These are phyloP conservation scores for Nymphalis io DNA, from an alignment of 1,140 invertebrate genomes.

Conservation along the genomic window DNA sequence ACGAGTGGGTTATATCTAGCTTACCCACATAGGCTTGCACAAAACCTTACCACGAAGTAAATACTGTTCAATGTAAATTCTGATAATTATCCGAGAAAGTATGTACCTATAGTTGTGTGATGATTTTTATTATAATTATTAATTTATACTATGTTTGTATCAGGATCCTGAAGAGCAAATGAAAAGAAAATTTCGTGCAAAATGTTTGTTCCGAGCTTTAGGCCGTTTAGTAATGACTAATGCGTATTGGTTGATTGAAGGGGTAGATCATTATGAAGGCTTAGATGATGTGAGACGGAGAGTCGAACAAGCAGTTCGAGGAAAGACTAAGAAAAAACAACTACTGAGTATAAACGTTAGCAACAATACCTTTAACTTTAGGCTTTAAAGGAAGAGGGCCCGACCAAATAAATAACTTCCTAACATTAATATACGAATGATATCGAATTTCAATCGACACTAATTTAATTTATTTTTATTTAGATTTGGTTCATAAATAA, in stretches of 20 bases:
- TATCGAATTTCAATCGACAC: neutral
- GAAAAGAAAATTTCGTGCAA: constrained; percentile 73
- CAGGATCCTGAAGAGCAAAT: constrained; percentile 69
- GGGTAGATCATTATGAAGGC: constrained; percentile 73
- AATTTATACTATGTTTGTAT: constrained; percentile 12
- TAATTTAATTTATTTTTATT: neutral
- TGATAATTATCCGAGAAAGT: no score
- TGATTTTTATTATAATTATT: constrained; percentile 7
- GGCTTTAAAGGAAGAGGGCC: no score
- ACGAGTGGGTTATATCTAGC: no score
- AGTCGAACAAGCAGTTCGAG: constrained; percentile 76
- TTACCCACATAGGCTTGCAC: no score
- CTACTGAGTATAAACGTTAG: constrained; percentile 73
- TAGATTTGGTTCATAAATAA: no score
- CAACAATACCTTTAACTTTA: neutral
- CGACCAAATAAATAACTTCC: no score
- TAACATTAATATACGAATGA: no score
- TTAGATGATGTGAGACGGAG: constrained; percentile 79
- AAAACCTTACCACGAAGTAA: no score
- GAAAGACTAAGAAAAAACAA: constrained; percentile 79
- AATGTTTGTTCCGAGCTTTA: constrained; percentile 80
- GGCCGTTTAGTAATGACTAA: constrained; percentile 81
- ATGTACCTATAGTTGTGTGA: no score
- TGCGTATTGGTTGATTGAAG: constrained; percentile 80
- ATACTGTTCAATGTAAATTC: no score